phyloP scores from a whole-genome alignment of 2,797 vertebrate genomes.

The Darevskia mixta region DNA sequence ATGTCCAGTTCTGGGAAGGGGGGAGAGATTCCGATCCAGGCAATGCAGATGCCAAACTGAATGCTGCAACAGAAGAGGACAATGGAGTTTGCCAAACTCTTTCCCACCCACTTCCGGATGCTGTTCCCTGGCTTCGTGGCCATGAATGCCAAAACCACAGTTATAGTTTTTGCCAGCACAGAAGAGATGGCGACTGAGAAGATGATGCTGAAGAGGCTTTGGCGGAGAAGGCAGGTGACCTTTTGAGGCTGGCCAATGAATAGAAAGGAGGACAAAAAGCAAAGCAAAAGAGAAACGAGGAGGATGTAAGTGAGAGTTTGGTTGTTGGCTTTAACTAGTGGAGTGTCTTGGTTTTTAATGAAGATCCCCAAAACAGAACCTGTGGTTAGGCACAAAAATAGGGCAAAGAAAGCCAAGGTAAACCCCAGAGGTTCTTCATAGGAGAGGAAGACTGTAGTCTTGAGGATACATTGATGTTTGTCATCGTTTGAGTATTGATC shows the following conservation, averaged over 20 bases:
- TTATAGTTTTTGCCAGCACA: not conserved
- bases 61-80: not conserved
- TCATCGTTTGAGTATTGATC: not conserved
- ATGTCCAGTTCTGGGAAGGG: not conserved
- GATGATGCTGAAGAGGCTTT: not conserved
- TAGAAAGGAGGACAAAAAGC: not conserved
- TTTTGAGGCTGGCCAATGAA: not conserved
- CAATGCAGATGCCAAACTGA: not conserved
- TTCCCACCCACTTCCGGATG: not conserved
- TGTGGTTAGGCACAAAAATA: no score
- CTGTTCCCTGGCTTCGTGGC: no score
- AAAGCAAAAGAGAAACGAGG: not conserved
- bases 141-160: not conserved
- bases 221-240: not conserved
- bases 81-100: not conserved
- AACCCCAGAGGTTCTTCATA: no score
- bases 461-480: not conserved
- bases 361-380: no score
- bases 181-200: not conserved
- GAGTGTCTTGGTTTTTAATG: no score
- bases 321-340: not conserved
- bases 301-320: not conserved
- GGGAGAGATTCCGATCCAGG: not conserved
- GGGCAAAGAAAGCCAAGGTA: no score
- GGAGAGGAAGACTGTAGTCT: no score